Conservation (phyloP, 2,113 vertebrate genomes). For the Gallinago media region DNA sequence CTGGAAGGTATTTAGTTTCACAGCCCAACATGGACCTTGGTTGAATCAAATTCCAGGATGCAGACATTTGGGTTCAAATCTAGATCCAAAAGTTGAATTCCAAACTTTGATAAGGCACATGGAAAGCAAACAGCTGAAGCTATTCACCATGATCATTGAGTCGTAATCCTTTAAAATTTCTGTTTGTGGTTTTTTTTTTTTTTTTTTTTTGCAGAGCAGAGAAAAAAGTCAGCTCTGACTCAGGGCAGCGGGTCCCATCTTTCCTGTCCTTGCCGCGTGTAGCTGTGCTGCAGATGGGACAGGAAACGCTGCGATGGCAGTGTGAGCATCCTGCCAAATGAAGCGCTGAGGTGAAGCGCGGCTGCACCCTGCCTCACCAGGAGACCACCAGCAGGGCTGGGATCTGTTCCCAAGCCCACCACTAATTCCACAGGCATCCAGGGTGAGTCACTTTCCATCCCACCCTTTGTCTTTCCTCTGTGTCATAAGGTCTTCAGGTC, state of each 20-base stretch:
- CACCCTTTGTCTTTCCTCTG: neutral
- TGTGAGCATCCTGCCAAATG: neutral
- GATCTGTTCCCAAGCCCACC: fast-evolving
- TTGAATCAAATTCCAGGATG: neutral
- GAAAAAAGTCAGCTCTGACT: neutral
- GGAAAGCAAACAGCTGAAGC: neutral
- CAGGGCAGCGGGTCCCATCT: neutral
- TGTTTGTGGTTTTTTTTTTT: too few relatives aligned
- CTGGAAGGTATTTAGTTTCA: neutral
- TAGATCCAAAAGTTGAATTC: neutral
- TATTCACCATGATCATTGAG: neutral
- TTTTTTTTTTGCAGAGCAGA: neutral
- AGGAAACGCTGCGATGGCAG: fast-evolving
- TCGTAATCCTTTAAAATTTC: neutral
- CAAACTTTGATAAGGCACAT: neutral
- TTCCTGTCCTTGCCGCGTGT: neutral
- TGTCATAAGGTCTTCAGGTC: fast-evolving
- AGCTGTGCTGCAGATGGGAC: neutral
- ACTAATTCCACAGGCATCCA: neutral
- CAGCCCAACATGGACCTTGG: neutral
- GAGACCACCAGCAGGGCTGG: too few relatives aligned
- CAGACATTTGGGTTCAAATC: neutral
- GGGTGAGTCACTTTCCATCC: fast-evolving
- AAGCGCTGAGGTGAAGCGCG: fast-evolving
- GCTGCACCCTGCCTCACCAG: neutral